These are phyloP conservation scores for Stercorarius parasiticus DNA, from an alignment of 2,113 vertebrate species.

Conservation along the genomic window DNA sequence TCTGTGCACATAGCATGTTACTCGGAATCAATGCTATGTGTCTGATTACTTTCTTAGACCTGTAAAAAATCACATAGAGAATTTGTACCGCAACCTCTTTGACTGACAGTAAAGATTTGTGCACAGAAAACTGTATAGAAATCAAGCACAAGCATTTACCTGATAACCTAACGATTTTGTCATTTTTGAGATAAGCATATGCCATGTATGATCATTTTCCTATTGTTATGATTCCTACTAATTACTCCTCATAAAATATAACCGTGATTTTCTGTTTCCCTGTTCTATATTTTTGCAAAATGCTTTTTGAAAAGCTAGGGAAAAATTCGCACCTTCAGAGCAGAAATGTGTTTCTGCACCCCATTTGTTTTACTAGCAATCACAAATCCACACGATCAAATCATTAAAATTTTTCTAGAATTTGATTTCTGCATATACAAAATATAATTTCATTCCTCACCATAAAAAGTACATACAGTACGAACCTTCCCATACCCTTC, in stretches of 20 bases:
- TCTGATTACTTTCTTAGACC: background rate
- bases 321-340: background rate
- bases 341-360: background rate
- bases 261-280: background rate
- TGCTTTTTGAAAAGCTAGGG: background rate
- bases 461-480: background rate
- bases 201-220: background rate
- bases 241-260: background rate
- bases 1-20: background rate
- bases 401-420: background rate
- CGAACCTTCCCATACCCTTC: background rate
- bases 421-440: background rate
- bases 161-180: background rate
- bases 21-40: background rate
- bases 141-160: background rate
- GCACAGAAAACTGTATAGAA: background rate
- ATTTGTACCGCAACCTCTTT: background rate
- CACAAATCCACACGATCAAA: background rate
- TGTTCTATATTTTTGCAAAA: background rate
- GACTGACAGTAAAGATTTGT: background rate
- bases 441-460: background rate
- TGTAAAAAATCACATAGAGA: background rate
- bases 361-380: background rate
- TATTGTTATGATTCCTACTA: background rate
- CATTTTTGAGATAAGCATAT: background rate